Percentiles rank a stretch among this genome's conserved stretches.
Conservation (phyloP, 1,140 invertebrate genomes). For the Solenopsis invicta region DNA sequence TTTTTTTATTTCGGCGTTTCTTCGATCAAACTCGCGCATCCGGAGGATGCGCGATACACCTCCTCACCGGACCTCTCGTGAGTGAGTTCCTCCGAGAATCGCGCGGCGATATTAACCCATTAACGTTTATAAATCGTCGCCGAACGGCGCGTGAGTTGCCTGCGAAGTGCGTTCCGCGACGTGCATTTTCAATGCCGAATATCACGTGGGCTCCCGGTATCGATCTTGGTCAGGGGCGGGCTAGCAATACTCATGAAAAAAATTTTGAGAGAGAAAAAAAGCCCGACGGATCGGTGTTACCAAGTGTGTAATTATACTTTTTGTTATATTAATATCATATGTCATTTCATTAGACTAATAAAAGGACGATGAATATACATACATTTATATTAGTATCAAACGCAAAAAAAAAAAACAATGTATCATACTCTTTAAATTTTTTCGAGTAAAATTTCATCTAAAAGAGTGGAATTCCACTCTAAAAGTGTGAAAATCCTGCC, state of each 20-base stretch:
- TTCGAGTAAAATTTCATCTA: too few species aligned
- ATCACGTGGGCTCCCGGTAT: conserved; percentile 61
- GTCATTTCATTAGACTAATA: not conserved
- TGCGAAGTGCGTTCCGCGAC: conserved; percentile 74
- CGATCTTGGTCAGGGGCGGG: conserved; percentile 18
- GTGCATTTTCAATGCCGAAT: conserved; percentile 80
- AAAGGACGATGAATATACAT: not conserved
- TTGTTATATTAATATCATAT: not conserved
- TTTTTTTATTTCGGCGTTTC: conserved; percentile 57
- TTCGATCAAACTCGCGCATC: conserved; percentile 15
- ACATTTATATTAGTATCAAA: not conserved
- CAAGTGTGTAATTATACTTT: conserved; percentile 21
- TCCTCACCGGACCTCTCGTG: conserved; percentile 56
- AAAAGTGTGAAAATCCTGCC: too few species aligned
- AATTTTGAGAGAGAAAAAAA: not conserved
- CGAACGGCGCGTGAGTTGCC: conserved; percentile 75
- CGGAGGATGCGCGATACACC: not conserved
- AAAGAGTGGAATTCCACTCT: too few species aligned
- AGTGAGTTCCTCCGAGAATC: conserved; percentile 61
- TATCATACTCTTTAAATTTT: too few species aligned
- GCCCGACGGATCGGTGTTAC: not conserved
- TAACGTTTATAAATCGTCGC: conserved; percentile 80
- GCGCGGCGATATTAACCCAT: conserved; percentile 79
- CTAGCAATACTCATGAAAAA: not conserved
- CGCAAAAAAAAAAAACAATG: too few species aligned